Conservation (phyloP, 2,113 vertebrate genomes). For the Stegastes partitus region DNA sequence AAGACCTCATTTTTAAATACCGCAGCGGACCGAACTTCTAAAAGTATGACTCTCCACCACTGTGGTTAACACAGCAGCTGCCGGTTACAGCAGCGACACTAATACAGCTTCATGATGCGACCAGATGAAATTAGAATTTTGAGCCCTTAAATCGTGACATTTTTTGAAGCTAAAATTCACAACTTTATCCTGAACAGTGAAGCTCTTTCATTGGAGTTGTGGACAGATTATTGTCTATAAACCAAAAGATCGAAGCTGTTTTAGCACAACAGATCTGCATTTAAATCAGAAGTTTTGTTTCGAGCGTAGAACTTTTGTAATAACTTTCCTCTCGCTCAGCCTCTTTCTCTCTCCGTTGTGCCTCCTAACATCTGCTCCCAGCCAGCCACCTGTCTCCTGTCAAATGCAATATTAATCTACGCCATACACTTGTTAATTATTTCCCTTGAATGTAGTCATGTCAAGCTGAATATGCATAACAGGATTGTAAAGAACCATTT, state of each 20-base stretch:
- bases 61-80: too few relatives aligned
- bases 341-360: conserved; percentile 33
- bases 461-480: conserved; percentile 77
- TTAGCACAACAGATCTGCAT: neutral
- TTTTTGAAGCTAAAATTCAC: too few relatives aligned
- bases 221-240: too few relatives aligned
- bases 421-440: conserved; percentile 80
- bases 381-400: conserved; percentile 82
- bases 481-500: conserved; percentile 72
- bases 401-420: conserved; percentile 78
- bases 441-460: conserved; percentile 72
- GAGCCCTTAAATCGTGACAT: too few relatives aligned
- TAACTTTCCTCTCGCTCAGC: conserved; percentile 24
- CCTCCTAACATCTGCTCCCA: conserved; percentile 79
- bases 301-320: neutral
- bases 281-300: neutral
- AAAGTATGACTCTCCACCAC: too few relatives aligned
- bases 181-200: too few relatives aligned
- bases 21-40: too few relatives aligned
- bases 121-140: too few relatives aligned
- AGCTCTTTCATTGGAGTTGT: too few relatives aligned
- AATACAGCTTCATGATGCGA: too few relatives aligned
- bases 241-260: neutral
- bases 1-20: too few relatives aligned
- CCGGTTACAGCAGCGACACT: too few relatives aligned